phyloP scores from a whole-genome alignment of 2,113 vertebrate species.

The Mesocricetus auratus region DNA sequence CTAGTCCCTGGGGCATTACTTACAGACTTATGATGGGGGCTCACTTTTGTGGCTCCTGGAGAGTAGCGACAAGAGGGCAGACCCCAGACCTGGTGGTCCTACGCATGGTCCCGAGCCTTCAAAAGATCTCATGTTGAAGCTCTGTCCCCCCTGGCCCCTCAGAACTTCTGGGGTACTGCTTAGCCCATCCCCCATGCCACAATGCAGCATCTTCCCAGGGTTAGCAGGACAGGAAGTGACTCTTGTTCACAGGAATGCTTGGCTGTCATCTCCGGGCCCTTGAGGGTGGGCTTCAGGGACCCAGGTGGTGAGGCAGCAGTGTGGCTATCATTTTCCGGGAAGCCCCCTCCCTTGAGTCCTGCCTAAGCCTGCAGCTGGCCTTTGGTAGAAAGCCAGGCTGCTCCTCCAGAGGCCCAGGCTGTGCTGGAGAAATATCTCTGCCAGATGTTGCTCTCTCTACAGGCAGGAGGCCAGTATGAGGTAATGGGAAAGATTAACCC shows the following conservation, averaged over 20 bases:
- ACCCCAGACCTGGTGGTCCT: neutral
- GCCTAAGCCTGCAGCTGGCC: slow-evolving; percentile 43
- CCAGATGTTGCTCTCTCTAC: slow-evolving; percentile 88
- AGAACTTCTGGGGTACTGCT: neutral
- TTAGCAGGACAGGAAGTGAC: slow-evolving; percentile 38
- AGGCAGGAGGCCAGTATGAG: slow-evolving; percentile 82
- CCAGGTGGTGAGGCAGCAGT: neutral
- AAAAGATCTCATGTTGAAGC: neutral
- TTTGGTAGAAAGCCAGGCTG: slow-evolving; percentile 81
- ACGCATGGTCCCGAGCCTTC: neutral
- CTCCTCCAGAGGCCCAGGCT: slow-evolving; percentile 84
- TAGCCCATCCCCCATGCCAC: neutral
- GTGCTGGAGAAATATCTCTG: slow-evolving; percentile 84
- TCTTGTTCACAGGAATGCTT: neutral
- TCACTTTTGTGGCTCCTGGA: neutral
- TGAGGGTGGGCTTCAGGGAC: neutral
- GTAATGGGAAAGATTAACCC: slow-evolving; percentile 84
- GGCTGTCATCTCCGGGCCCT: neutral
- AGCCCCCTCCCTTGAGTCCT: neutral
- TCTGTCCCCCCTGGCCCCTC: neutral
- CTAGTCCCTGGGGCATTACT: neutral
- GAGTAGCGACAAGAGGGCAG: no score
- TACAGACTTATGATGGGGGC: neutral
- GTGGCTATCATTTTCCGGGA: neutral
- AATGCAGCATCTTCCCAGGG: neutral